phyloP scores from a whole-genome alignment of 92 coral and sea anemone genomes.

The Bergia puertoricense region DNA sequence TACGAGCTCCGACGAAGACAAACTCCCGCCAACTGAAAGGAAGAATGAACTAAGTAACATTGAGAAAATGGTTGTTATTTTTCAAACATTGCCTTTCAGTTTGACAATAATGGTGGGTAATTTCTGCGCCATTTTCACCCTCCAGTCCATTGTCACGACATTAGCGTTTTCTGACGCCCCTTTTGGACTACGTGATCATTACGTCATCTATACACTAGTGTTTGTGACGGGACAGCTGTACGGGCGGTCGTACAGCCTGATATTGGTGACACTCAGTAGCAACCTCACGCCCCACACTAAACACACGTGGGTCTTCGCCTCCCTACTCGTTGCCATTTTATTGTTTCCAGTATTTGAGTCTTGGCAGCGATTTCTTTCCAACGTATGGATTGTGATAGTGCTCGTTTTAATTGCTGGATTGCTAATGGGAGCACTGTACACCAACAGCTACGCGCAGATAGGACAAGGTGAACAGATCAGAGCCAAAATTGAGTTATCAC shows the following conservation, averaged over 20 bases:
- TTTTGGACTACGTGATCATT: conserved; percentile 69
- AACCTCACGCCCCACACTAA: conserved; percentile 31
- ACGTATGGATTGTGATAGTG: conserved; percentile 60
- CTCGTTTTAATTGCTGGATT: conserved; percentile 59
- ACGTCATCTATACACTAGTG: conserved; percentile 59
- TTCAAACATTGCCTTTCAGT: conserved; percentile 31
- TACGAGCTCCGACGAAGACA: conserved; percentile 1
- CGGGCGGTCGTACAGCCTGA: conserved; percentile 59
- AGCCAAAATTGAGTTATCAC: conserved; percentile 67
- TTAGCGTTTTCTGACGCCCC: conserved; percentile 64
- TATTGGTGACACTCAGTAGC: conserved; percentile 22
- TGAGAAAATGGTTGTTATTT: conserved; percentile 43
- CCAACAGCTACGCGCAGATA: conserved; percentile 61
- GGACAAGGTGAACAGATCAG: conserved; percentile 41
- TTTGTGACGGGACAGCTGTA: conserved; percentile 61
- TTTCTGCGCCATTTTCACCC: conserved; percentile 53
- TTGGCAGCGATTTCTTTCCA: conserved; percentile 66
- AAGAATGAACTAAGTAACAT: background rate
- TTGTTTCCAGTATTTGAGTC: conserved; percentile 52
- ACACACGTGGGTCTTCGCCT: conserved; percentile 69
- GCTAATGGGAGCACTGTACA: conserved; percentile 63
- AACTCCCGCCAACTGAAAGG: background rate
- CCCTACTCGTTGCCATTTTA: conserved; percentile 49
- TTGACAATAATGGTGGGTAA: conserved; percentile 50
- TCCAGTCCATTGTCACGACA: conserved; percentile 70